Base-by-base conservation (phyloP, 2,888 invertebrate genomes). In the Alviniconcha strummeri region DNA sequence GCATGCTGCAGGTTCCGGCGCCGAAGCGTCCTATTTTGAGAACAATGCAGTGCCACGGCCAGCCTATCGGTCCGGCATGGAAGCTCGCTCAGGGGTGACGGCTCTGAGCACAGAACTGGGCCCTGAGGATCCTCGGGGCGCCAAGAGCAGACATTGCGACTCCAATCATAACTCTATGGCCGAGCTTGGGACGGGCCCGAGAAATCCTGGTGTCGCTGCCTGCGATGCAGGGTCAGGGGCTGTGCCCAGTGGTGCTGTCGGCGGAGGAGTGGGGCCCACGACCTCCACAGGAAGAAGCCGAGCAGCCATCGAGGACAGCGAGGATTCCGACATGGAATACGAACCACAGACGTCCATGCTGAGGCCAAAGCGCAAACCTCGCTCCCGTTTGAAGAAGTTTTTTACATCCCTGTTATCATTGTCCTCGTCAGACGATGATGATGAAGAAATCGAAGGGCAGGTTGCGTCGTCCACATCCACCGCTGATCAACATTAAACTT, bases 391-490 rank as follows among this genome's bases (percentile, higher is more conserved):
- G 9, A 86, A 82, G 60, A 85, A 85, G 69, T 87, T 87, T 78
- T 82, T 87, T 52, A 85, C 86, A 9, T 87, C 86, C 3, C 60
- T 87, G 19, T 78, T 87, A 75, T 86, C 86, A 4, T 64, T 86
- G 71, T 87, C 87, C 0, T 87, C 87, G 5, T 87, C 86, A 0
- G 84, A 84, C n/a, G 87, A 85, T 9, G 83, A 84, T 5, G 85
- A 85, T n/a, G 85, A 84, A 71, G 82, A 83, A n/a, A n/a, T 17
- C 13, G 52, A 81, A 57, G 74, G 57, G 15, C 72, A 74, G 72
- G 81, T 4, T 4, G 15, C 17, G 11, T 60, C 80, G 15, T 54
- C 78, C 64, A 60, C 52, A 4, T 36, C 67, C 15, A 56, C 52
- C 64, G 5, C 77, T 57, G 77, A 77, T 7, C 55, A 57, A 56